Evolutionary conservation across 1,140 invertebrate species (phyloP).

Genomic region (Elymnias hypermnestra): DNA sequence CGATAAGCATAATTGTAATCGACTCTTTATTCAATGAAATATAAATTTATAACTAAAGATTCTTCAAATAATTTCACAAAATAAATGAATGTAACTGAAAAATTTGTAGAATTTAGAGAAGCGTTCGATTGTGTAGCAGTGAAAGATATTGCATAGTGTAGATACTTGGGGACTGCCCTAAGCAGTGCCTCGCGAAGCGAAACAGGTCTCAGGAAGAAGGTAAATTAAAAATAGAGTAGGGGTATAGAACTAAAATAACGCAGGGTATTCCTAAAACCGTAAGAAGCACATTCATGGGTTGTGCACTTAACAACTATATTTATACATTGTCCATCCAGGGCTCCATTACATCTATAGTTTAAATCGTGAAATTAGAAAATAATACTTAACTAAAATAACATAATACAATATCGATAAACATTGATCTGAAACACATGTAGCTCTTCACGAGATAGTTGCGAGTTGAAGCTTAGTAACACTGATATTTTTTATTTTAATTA

Average conservation of each 20-base stretch:
- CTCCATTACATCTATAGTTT: conserved; percentile 47
- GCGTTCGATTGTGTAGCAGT: conserved; percentile 43
- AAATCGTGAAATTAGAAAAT: conserved; percentile 31
- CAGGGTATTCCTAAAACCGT: conserved; percentile 64
- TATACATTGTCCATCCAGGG: conserved; percentile 59
- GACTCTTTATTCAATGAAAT: too few species aligned
- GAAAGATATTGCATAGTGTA: conserved; percentile 42
- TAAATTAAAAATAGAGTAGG: conserved; percentile 58
- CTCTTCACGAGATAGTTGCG: conserved; percentile 18
- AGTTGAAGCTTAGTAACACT: conserved; percentile 18
- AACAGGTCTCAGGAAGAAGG: conserved; percentile 52
- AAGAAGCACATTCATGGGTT: conserved; percentile 74
- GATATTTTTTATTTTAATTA: conserved; percentile 5
- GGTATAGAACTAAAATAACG: conserved; percentile 59
- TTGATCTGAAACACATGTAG: conserved; percentile 31
- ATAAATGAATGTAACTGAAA: too few species aligned
- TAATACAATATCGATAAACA: conserved; percentile 44
- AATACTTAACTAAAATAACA: conserved; percentile 33
- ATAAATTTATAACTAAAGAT: too few species aligned
- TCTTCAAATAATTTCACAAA: too few species aligned
- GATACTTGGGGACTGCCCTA: conserved; percentile 41
- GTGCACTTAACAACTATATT: conserved; percentile 67
- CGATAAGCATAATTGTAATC: too few species aligned
- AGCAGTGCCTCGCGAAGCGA: conserved; percentile 68
- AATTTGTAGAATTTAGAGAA: conserved; percentile 37